Base-by-base conservation (phyloP, 92 coral and sea anemone genomes). In the Epizoanthus illoricatus region DNA sequence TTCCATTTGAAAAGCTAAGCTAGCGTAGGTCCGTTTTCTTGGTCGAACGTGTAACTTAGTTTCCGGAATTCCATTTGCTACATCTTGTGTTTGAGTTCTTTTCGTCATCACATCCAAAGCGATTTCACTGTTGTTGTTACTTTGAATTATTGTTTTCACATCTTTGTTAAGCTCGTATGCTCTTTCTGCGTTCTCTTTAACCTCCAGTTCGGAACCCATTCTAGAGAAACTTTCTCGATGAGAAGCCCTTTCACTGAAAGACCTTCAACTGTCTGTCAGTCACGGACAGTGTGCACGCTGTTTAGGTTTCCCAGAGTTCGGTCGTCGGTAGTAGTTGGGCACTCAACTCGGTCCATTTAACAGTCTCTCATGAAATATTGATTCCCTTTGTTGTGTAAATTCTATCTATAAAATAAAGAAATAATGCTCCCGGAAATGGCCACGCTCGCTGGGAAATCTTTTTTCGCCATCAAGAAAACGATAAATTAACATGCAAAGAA, bases 341-440 rank as follows among this genome's bases (percentile, higher is more conserved):
- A 66, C 75, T 82, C 79, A 49, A 7, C 83, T 61, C 57, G 19
- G 52, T 61, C 90, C 83, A 88, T 91, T 86, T 86, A 91, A 90
- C 71, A 82, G 84, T 69, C 65, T 71, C 76, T 75, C 89, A 93
- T 93, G 94, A 76, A 86, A 91, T 80, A 93, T 93, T 91, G 87
- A 93, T 93, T 36, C 78, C 75, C 89, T 88, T 93, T 93, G 97
- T 93, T 87, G 91, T 89, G 94, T 86, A 88, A 93, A 93, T 93
- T 86, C 84, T 81, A 84, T 86, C 88, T 82, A 84, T 93, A 88
- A 88, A 86, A 72, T 86, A 68, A 74, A 74, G 90, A 85, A 84
- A 74, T 62, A 88, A 90, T 21, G 41, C 83, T 75, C 23, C 97
- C 97, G 97, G 97, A 93, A 84, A 87, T 87, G 82, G 82, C 42